Evolutionary conservation across 2,888 invertebrate genomes (phyloP).

Genomic region (Apamea anceps): DNA sequence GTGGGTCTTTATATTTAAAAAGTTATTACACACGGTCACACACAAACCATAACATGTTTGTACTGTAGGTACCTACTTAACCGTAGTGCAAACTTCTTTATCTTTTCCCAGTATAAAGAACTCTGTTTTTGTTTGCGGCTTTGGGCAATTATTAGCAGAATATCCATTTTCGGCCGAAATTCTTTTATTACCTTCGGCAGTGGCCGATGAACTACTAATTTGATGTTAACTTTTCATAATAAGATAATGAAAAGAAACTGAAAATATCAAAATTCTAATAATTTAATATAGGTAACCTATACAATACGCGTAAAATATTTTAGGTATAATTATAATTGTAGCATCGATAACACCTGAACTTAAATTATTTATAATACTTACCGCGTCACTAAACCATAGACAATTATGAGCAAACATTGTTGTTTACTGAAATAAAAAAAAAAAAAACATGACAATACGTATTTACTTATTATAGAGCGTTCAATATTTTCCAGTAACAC

Average conservation of each 20-base stretch:
- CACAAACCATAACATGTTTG: not conserved
- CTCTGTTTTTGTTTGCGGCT: not conserved
- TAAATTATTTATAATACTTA: not conserved
- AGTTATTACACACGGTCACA: not conserved
- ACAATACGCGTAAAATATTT: not conserved
- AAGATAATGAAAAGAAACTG: not conserved
- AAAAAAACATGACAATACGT: not conserved
- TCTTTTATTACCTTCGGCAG: not conserved
- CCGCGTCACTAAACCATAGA: not conserved
- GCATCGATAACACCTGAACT: not conserved
- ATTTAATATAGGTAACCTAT: not conserved
- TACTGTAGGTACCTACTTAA: not conserved
- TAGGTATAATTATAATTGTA: not conserved
- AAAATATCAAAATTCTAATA: not conserved
- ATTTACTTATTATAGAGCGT: not conserved
- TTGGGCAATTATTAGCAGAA: not conserved
- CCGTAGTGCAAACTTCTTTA: not conserved
- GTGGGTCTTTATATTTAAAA: not conserved
- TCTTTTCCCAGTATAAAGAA: not conserved
- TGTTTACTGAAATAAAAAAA: not conserved
- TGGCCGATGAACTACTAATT: not conserved
- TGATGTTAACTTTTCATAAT: not conserved
- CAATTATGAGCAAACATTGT: not conserved
- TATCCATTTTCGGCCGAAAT: not conserved
- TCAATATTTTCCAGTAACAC: slow-evolving; percentile 1